These are phyloP conservation scores for Heliconius ethilla DNA, from an alignment of 2,888 invertebrate genomes.

Conservation along the genomic window DNA sequence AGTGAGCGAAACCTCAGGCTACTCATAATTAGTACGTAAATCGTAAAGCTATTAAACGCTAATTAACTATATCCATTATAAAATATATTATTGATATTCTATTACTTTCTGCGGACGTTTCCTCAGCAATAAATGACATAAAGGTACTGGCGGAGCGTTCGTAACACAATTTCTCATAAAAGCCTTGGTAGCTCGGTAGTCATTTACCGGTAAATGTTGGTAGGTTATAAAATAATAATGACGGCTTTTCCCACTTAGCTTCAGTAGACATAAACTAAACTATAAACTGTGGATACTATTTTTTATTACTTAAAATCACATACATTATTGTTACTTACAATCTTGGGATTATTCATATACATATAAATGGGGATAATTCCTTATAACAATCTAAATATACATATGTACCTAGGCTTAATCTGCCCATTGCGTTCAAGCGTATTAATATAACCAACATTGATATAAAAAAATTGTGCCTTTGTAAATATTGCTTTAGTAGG, in stretches of 20 bases:
- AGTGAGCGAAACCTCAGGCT: neutral
- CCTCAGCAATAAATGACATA: constrained; percentile 16
- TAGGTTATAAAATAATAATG: constrained; percentile 59
- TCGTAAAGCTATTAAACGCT: constrained; percentile 25
- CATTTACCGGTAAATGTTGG: constrained; percentile 44
- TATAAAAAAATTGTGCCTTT: neutral
- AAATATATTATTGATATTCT: constrained; percentile 22
- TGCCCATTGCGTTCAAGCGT: neutral
- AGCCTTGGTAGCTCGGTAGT: constrained; percentile 26
- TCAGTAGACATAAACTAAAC: constrained; percentile 43
- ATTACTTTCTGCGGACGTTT: constrained; percentile 15
- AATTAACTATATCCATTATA: constrained; percentile 18
- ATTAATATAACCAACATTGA: neutral
- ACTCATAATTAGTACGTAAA: constrained; percentile 13
- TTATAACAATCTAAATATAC: neutral
- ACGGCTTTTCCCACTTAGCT: constrained; percentile 51
- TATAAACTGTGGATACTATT: constrained; percentile 35
- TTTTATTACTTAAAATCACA: constrained; percentile 39
- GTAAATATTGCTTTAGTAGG: too few species aligned
- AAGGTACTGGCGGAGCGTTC: constrained; percentile 33
- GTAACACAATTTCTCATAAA: constrained; percentile 27
- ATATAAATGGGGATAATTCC: neutral
- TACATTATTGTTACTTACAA: neutral
- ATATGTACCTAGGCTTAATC: neutral
- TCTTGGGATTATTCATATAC: neutral